A percentile compares a stretch with the other conserved stretches of the same genome.
Conservation (phyloP, 2,113 vertebrate species). For the Ranitomeya imitator region DNA sequence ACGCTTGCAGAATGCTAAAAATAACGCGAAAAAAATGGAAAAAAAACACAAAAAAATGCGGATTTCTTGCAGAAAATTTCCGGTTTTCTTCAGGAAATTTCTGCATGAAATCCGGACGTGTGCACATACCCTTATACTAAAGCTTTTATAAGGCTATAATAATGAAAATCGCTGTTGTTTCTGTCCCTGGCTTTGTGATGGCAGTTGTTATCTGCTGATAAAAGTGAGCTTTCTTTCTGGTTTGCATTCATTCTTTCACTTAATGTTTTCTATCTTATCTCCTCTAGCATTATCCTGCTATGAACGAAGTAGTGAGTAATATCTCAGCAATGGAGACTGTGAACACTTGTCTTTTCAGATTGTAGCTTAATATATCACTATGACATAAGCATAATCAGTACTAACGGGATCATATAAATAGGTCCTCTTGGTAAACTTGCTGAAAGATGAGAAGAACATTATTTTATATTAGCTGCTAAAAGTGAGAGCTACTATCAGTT, state of each 20-base stretch:
- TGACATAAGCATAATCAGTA: background rate
- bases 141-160: no score
- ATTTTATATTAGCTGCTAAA: background rate
- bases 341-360: conserved; percentile 27
- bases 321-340: background rate
- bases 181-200: background rate
- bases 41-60: no score
- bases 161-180: background rate
- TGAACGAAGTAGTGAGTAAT: background rate
- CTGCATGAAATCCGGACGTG: no score
- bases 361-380: background rate
- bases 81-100: no score
- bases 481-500: background rate
- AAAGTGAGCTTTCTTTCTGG: background rate
- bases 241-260: background rate
- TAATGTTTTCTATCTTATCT: conserved; percentile 25
- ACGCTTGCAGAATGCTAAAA: no score
- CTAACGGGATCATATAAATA: background rate
- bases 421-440: background rate
- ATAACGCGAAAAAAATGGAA: no score
- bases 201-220: conserved; percentile 4
- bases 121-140: no score
- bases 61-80: no score
- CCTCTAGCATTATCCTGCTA: background rate
- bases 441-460: background rate